Conservation (phyloP, 2,797 vertebrate species). For the Trematomus bernacchii region DNA sequence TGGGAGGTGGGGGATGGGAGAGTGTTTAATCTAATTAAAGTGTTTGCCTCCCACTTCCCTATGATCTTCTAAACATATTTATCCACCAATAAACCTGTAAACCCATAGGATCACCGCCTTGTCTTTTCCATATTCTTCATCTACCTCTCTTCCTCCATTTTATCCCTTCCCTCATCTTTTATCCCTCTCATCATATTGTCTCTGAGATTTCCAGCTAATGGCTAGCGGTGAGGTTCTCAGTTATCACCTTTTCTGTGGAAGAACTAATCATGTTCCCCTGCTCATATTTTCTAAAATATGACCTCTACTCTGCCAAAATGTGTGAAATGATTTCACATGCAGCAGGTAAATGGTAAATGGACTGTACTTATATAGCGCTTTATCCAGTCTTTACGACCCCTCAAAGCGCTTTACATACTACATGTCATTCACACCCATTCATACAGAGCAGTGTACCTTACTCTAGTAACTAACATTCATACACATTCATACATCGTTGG, state of each 20-base stretch:
- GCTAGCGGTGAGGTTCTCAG: slow-evolving; percentile 67
- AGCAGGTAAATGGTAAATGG: not conserved
- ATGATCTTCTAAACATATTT: slow-evolving; percentile 74
- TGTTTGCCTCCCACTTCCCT: slow-evolving; percentile 62
- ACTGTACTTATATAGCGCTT: too few species aligned
- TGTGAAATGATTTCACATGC: not conserved
- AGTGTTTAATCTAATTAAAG: slow-evolving; percentile 67
- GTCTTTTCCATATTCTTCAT: slow-evolving; percentile 4
- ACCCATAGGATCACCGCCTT: slow-evolving; percentile 52
- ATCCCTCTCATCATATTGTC: not conserved
- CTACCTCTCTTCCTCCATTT: not conserved
- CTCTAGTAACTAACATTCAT: too few species aligned
- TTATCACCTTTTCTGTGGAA: slow-evolving; percentile 56
- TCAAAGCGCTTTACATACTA: too few species aligned
- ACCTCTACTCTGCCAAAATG: not conserved
- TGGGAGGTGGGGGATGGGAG: slow-evolving; percentile 6
- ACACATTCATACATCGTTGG: too few species aligned
- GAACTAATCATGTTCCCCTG: slow-evolving; percentile 70
- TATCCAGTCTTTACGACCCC: too few species aligned
- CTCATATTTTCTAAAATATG: slow-evolving; percentile 65
- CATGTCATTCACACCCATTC: too few species aligned
- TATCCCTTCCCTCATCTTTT: slow-evolving; percentile 1
- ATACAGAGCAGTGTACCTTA: too few species aligned
- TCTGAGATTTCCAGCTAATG: slow-evolving; percentile 30
- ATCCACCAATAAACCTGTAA: slow-evolving; percentile 75